Conservation (phyloP, 2,113 vertebrate species). For the Butorides virescens region DNA sequence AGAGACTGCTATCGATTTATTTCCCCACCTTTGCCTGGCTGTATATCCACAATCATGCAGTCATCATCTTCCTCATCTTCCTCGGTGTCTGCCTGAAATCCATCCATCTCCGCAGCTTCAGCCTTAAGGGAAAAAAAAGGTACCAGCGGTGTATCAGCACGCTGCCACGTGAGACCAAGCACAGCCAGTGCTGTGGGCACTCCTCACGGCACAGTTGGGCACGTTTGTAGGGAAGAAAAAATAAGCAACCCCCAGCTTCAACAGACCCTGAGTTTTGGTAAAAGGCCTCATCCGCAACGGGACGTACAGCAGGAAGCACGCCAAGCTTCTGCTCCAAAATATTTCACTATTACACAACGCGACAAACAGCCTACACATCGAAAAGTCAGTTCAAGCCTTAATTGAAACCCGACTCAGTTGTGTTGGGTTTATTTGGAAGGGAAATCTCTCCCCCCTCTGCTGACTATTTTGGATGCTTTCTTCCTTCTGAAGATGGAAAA, state of each 20-base stretch:
- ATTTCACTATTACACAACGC: not conserved
- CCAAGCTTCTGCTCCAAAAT: not conserved
- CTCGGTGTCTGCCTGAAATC: conserved; percentile 96
- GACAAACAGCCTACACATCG: not conserved
- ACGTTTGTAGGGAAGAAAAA: not conserved
- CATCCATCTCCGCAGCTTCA: conserved; percentile 81
- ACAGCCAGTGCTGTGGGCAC: fast-evolving
- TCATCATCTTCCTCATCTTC: conserved; percentile 83
- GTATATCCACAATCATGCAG: conserved; percentile 80
- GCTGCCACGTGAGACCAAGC: fast-evolving
- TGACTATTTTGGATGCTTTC: not conserved
- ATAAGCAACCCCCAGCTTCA: not conserved
- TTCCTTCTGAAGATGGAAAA: not conserved
- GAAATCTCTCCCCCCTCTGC: not conserved
- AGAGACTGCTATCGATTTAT: not conserved
- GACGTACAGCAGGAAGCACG: not conserved
- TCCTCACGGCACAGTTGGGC: not conserved
- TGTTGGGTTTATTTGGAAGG: not conserved
- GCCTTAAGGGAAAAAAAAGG: conserved; percentile 34
- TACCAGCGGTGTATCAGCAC: fast-evolving
- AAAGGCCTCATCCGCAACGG: not conserved
- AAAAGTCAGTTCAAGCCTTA: not conserved
- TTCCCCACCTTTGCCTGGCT: conserved; percentile 73
- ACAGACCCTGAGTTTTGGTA: fast-evolving
- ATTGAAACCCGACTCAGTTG: fast-evolving